Conservation (phyloP, 2,888 invertebrate genomes). For the Eupeodes luniger region DNA sequence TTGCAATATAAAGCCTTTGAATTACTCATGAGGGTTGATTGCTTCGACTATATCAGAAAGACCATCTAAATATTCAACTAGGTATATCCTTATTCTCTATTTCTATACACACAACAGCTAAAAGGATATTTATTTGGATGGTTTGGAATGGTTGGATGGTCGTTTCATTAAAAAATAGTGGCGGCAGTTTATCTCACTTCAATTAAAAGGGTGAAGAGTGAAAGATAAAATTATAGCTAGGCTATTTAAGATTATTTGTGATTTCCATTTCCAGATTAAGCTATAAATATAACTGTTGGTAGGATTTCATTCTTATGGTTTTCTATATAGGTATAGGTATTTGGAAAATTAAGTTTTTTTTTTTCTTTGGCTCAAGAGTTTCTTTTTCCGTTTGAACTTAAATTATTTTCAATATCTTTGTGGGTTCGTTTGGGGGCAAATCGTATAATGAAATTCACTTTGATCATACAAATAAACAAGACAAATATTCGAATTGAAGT, state of each 20-base stretch:
- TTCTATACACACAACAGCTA: background rate
- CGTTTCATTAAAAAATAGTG: slow-evolving; percentile 48
- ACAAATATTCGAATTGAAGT: background rate
- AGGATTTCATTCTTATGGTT: background rate
- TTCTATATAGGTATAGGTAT: background rate
- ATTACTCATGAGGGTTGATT: slow-evolving; percentile 72
- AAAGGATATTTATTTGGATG: slow-evolving; percentile 50
- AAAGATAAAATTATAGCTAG: slow-evolving; percentile 12
- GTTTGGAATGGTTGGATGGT: slow-evolving; percentile 15
- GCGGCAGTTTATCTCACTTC: slow-evolving; percentile 52
- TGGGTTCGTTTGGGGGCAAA: slow-evolving; percentile 8
- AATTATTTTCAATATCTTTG: background rate
- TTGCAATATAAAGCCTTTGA: slow-evolving; percentile 70
- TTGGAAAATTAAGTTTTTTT: slow-evolving; percentile 1
- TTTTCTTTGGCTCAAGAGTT: background rate
- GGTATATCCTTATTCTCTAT: background rate
- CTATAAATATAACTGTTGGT: background rate
- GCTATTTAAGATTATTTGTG: slow-evolving; percentile 44
- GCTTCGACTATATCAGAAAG: slow-evolving; percentile 28
- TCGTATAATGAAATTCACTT: slow-evolving; percentile 18
- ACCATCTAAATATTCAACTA: background rate
- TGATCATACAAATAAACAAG: slow-evolving; percentile 3
- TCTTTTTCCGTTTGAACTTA: background rate
- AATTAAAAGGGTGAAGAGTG: slow-evolving; percentile 58
- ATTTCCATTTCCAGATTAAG: slow-evolving; percentile 41